Percentiles rank a stretch among this genome's conserved stretches.
phyloP scores from a whole-genome alignment of 1,140 invertebrate species.

The Lordiphosa mommai region DNA sequence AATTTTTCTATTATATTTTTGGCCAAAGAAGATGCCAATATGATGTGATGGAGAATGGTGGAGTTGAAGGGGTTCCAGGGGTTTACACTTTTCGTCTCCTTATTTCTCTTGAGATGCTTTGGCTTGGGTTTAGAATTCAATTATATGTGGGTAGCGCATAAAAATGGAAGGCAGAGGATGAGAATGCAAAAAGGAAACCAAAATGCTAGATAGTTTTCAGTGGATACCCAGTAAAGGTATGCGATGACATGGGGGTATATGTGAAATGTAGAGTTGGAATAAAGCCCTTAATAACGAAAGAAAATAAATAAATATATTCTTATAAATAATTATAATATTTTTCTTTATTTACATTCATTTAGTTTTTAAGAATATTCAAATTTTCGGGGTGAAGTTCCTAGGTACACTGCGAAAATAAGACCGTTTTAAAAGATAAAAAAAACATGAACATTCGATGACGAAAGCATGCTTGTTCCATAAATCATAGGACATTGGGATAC shows the following conservation, averaged over 20 bases:
- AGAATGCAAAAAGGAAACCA: conserved; percentile 15
- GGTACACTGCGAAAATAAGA: too few species aligned
- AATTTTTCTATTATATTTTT: conserved; percentile 54
- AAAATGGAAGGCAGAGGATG: conserved; percentile 43
- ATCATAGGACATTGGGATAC: too few species aligned
- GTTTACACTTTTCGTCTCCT: conserved; percentile 27
- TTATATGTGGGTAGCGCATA: conserved; percentile 47
- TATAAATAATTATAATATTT: too few species aligned
- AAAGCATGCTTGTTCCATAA: too few species aligned
- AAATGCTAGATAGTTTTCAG: too few species aligned
- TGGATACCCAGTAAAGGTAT: conserved; percentile 5
- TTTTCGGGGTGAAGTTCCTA: too few species aligned
- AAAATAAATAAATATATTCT: too few species aligned
- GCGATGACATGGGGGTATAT: neutral
- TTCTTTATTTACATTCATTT: too few species aligned
- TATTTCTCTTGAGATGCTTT: conserved; percentile 66
- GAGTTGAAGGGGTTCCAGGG: conserved; percentile 16
- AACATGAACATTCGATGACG: too few species aligned
- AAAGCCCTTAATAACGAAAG: too few species aligned
- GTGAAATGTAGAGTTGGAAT: neutral
- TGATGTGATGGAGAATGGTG: neutral
- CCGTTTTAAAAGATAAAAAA: too few species aligned
- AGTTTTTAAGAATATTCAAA: too few species aligned
- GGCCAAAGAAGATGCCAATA: conserved; percentile 9
- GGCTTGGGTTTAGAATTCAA: conserved; percentile 68